Percentiles rank a stretch among this genome's conserved stretches.
These are phyloP conservation scores for Drosophila simulans DNA, from an alignment of 1,140 invertebrate genomes.

Conservation along the genomic window DNA sequence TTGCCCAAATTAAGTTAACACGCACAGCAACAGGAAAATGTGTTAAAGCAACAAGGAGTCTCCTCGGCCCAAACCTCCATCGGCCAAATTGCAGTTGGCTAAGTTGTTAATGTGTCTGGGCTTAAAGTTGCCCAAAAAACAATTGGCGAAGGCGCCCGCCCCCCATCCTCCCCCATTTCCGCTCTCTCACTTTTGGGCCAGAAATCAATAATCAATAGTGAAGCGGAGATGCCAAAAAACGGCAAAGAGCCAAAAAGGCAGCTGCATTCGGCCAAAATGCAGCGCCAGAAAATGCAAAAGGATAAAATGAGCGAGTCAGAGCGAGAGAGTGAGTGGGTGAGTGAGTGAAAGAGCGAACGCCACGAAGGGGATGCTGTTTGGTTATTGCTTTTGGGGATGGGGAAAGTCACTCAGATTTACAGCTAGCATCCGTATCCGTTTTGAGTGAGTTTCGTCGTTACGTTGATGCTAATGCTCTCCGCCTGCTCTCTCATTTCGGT, in stretches of 20 bases:
- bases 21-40: slow-evolving; percentile 14
- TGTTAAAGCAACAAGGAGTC: slow-evolving; percentile 46
- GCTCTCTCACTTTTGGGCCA: slow-evolving; percentile 10
- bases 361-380: slow-evolving; percentile 31
- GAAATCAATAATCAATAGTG: slow-evolving; percentile 81
- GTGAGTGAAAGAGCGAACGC: slow-evolving; percentile 15
- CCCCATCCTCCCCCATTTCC: not conserved
- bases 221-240: slow-evolving; percentile 62
- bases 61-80: slow-evolving; percentile 30
- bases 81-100: slow-evolving; percentile 35
- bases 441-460: slow-evolving; percentile 37
- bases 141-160: slow-evolving; percentile 29
- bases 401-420: slow-evolving; percentile 50
- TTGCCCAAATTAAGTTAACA: slow-evolving; percentile 22
- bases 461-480: not conserved
- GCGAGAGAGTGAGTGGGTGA: slow-evolving; percentile 15
- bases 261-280: slow-evolving; percentile 66
- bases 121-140: slow-evolving; percentile 48
- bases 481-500: slow-evolving; percentile 5
- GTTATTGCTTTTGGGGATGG: slow-evolving; percentile 42
- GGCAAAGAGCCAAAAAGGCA: slow-evolving; percentile 46
- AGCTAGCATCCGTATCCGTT: slow-evolving; percentile 38
- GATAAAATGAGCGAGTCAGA: slow-evolving; percentile 4
- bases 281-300: slow-evolving; percentile 52
- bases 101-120: slow-evolving; percentile 52